Base-by-base conservation (phyloP, 2,113 vertebrate species). In the Labrus mixtus region DNA sequence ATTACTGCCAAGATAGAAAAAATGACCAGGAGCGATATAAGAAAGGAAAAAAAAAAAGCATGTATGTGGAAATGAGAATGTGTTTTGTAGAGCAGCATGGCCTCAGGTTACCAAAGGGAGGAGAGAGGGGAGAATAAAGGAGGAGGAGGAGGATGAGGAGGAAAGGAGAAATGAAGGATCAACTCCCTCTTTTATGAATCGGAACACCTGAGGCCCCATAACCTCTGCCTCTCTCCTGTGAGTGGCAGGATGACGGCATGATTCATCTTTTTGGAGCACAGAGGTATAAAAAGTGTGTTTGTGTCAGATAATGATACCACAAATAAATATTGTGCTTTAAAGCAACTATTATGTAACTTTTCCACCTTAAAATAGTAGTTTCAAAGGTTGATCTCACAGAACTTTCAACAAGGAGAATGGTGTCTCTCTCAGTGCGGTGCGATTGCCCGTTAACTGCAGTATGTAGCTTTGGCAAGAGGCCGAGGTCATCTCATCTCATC, bases 151-250 rank as follows among this genome's bases (percentile, higher is more conserved):
- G 72, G 41, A 58, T 43, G 23, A 56, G 72, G 41, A 39, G 10
- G 45, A 64, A 37, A 51, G 15, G 36, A 76, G 74, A 59, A 78
- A 51, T 64, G 62, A 81, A 74, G 70, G 74, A 82, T 85, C 72
- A 76, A 61, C 80, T 68, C 13, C 61, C 43, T 70, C 61, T 67
- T 84, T 16, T 61, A 46, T 81, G 71, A 76, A 75, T 72, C 56
- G 37, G 41, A 83, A 72, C 78, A 87, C 81, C 78, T 68, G 76
- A 82, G 71, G 77, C 79, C 66, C 33, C 10, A 0, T 55, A n/a
- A 8, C 48, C n/a, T 67, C 68, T 56, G 51, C 20, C 16, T 15
- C 46, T 25, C 37, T 62, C 46, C 33, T 53, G 45, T 51, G 62
- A 72, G 79, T 16, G 36, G 25, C 37, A 56, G 43, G 41, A 72